A percentile compares a stretch with the other conserved stretches of the same genome.
These are phyloP conservation scores for Meloidogyne floridensis DNA, from an alignment of 1,140 invertebrate species.

Conservation along the genomic window DNA sequence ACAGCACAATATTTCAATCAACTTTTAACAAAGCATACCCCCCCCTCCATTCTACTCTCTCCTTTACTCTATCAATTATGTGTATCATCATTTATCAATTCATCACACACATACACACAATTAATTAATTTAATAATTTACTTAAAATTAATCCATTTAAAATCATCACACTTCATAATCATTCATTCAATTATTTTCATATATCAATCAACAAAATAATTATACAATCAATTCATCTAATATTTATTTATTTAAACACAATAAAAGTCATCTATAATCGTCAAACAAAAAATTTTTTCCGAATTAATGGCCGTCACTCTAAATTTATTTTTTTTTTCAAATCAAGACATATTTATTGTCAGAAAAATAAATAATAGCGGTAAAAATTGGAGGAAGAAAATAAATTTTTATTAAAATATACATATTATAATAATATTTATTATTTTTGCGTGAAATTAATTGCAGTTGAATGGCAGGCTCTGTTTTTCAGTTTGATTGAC, in stretches of 20 bases:
- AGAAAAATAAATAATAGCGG: not conserved
- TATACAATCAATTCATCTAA: not conserved
- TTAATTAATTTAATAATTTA: too few species aligned
- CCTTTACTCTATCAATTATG: too few species aligned
- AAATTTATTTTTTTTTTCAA: not conserved
- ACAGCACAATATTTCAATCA: too few species aligned
- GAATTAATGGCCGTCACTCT: not conserved
- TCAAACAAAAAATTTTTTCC: not conserved
- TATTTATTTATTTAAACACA: not conserved
- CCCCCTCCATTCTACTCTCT: too few species aligned
- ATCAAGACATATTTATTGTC: not conserved
- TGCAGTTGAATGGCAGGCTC: conserved; percentile 25
- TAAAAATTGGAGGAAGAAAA: not conserved
- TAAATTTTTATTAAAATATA: conserved; percentile 18
- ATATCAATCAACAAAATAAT: too few species aligned
- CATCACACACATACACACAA: too few species aligned
- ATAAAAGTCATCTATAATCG: not conserved
- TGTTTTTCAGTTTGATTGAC: conserved; percentile 28
- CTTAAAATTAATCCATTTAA: too few species aligned
- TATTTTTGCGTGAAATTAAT: conserved; percentile 34
- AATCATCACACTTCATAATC: too few species aligned
- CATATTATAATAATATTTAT: conserved; percentile 9
- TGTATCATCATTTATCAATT: too few species aligned
- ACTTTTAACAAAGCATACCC: too few species aligned
- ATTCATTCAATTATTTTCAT: too few species aligned